These are phyloP conservation scores for Ips nitidus DNA, from an alignment of 1,140 invertebrate species.

Conservation along the genomic window DNA sequence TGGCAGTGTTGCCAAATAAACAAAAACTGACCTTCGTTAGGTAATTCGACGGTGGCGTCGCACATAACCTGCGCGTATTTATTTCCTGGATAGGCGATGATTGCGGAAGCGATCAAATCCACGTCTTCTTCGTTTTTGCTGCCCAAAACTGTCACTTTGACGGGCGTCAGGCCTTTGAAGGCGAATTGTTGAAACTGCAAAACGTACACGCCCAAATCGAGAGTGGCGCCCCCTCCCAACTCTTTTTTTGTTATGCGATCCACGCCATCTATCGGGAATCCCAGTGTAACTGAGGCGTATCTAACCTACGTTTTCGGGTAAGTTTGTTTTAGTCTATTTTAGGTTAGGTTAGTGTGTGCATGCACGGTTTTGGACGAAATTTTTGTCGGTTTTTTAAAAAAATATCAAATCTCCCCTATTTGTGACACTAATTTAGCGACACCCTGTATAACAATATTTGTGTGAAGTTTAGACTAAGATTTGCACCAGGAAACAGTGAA, in stretches of 20 bases:
- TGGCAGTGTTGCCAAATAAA: neutral
- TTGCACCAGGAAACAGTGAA: no score
- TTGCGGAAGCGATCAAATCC: constrained; percentile 64
- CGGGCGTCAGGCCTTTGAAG: constrained; percentile 66
- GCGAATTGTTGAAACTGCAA: constrained; percentile 74
- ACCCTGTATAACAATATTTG: no score
- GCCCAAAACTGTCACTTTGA: constrained; percentile 63
- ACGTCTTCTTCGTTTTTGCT: constrained; percentile 68
- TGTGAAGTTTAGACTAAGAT: no score
- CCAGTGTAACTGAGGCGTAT: constrained; percentile 25
- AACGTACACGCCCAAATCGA: constrained; percentile 83
- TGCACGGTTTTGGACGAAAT: no score
- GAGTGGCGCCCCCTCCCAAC: constrained; percentile 75
- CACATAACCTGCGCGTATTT: constrained; percentile 65
- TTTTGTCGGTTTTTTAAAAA: no score
- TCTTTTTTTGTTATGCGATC: constrained; percentile 36
- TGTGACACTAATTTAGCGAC: no score
- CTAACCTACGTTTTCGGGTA: constrained; percentile 18
- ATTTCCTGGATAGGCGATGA: constrained; percentile 64
- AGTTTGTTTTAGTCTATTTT: neutral
- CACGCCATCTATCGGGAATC: constrained; percentile 12
- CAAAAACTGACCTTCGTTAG: constrained; percentile 58
- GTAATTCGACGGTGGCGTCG: constrained; percentile 56
- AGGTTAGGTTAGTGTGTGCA: no score
- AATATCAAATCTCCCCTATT: no score